Evolutionary conservation across 2,888 invertebrate genomes (phyloP), one percentile per base, ranked within the genome.

Genomic region (Eristalis pertinax): DNA sequence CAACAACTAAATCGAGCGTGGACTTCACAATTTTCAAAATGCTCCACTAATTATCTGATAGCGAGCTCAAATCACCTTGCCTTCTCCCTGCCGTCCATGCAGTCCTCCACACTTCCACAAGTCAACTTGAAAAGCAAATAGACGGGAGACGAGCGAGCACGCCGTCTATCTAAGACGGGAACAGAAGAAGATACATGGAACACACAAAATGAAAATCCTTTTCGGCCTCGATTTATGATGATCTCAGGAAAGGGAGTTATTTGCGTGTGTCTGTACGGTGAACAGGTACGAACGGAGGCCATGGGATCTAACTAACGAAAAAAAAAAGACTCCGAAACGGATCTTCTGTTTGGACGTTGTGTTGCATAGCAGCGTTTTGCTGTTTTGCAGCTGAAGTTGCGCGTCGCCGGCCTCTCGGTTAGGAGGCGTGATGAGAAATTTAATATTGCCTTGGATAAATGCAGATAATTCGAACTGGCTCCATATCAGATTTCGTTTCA

Each of bases 401-500:
- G 56, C 67, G 63, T 41, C 73, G 60, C 60, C 56, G 75, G 64
- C 43, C 70, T 43, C n/a, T 50, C 72, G 79, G 67, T 76, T 73
- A 10, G 84, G 64, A 87, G 87, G 87, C 87, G 87, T 84, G 87
- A 87, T 87, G 87, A 87, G 87, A 87, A 87, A 87, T 87, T 87
- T 87, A 87, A 87, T 87, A 87, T 87, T 87, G 80, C 87, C 79
- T 87, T 84, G 87, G 87, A 87, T 87, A 87, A 87, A 87, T 87
- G 87, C 87, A 87, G 87, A 87, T 87, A 87, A 87, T 87, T 87
- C 87, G 87, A 87, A 87, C 87, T 87, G 87, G 87, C 87, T 84
- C 84, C 87, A 80, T 92, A 92, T 92, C 92, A 92, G 92, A 92
- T 92, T 92, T 93, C 93, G 92, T 93, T 92, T 93, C 92, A 92